These are phyloP conservation scores for Proterorhinus semilunaris DNA, from an alignment of 2,113 vertebrate species.

Conservation along the genomic window DNA sequence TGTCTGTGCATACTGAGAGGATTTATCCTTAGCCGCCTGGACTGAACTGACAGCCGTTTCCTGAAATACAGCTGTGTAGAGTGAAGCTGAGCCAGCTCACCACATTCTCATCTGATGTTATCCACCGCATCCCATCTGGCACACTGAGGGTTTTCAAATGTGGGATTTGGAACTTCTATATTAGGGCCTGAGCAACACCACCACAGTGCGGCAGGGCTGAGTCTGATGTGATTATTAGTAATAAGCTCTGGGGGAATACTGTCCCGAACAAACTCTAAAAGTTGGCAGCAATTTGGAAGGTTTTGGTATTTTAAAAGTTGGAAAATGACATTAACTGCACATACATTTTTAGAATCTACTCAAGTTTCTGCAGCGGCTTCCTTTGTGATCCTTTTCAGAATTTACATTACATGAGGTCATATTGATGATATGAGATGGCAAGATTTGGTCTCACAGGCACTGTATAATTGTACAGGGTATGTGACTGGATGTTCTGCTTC, in stretches of 20 bases:
- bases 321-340: neutral
- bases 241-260: neutral
- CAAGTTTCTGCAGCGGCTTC: neutral
- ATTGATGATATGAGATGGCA: neutral
- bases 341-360: neutral
- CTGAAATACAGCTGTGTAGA: neutral
- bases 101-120: constrained; percentile 39
- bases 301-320: neutral
- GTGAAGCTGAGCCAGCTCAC: constrained; percentile 29
- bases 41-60: constrained; percentile 21
- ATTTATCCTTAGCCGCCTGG: constrained; percentile 38
- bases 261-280: neutral
- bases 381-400: neutral
- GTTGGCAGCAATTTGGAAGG: neutral
- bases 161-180: constrained; percentile 11
- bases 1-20: constrained; percentile 11
- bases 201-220: neutral
- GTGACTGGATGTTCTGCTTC: too few species aligned
- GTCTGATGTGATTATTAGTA: constrained; percentile 8
- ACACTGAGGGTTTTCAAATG: constrained; percentile 24
- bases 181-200: neutral
- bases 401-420: neutral
- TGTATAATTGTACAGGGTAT: neutral
- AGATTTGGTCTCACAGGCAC: neutral
- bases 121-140: constrained; percentile 37